Evolutionary conservation across 2,113 vertebrate species (phyloP).

Genomic region (Orcinus orca): DNA sequence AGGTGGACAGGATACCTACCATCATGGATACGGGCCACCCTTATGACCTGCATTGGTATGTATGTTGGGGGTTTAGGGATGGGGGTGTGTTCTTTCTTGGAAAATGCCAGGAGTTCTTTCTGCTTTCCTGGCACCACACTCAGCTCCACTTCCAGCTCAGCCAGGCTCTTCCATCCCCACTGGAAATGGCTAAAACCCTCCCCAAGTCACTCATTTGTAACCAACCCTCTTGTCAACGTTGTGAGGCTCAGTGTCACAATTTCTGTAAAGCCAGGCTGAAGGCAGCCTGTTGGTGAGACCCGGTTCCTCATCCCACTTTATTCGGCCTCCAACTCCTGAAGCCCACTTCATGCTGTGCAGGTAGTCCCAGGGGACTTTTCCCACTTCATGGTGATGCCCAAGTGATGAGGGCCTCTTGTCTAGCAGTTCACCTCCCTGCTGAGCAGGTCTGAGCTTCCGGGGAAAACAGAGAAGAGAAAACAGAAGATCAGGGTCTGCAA

Average conservation of each 20-base stretch:
- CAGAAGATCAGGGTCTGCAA: not conserved
- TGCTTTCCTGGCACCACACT: slow-evolving; percentile 30
- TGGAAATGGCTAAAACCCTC: slow-evolving; percentile 68
- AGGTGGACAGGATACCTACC: not conserved
- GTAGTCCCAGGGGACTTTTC: slow-evolving; percentile 60
- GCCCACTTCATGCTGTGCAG: slow-evolving; percentile 70
- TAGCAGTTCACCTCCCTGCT: slow-evolving; percentile 51
- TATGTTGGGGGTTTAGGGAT: not conserved
- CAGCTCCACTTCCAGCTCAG: slow-evolving; percentile 32
- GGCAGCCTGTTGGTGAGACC: slow-evolving; percentile 80
- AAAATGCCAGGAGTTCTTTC: slow-evolving; percentile 34
- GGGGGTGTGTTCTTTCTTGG: not conserved
- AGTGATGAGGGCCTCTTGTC: slow-evolving; percentile 66
- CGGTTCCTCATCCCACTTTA: slow-evolving; percentile 76
- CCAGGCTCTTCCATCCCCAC: slow-evolving; percentile 3
- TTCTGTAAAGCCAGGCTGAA: slow-evolving; percentile 80
- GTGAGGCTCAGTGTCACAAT: slow-evolving; percentile 70
- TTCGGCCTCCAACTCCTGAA: slow-evolving; percentile 76
- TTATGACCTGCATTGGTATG: not conserved
- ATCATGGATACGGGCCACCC: not conserved
- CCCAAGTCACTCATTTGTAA: slow-evolving; percentile 65
- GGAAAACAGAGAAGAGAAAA: not conserved
- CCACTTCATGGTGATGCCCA: slow-evolving; percentile 63
- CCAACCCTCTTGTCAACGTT: slow-evolving; percentile 67
- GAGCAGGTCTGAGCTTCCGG: slow-evolving; percentile 45